Conservation (phyloP, 2,888 invertebrate genomes). For the Melinaea marsaeus region DNA sequence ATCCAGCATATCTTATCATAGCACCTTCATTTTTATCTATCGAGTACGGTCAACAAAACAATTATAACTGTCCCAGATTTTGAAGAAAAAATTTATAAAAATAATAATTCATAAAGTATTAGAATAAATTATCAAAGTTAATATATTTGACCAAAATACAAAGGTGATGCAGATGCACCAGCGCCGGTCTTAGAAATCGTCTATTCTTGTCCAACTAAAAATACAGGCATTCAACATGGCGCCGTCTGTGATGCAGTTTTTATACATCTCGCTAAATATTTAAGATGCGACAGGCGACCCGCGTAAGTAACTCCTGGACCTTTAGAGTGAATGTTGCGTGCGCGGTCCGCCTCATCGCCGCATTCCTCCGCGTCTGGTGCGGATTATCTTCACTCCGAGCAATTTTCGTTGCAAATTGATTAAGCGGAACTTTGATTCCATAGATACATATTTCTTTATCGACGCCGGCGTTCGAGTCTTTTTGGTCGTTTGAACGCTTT, state of each 20-base stretch:
- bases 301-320: slow-evolving; percentile 19
- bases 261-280: slow-evolving; percentile 60
- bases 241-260: slow-evolving; percentile 61
- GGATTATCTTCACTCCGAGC: slow-evolving; percentile 35
- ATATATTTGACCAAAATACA: slow-evolving; percentile 21
- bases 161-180: slow-evolving; percentile 49
- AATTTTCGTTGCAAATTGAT: slow-evolving; percentile 40
- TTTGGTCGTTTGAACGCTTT: slow-evolving; percentile 27
- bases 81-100: not conserved
- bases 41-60: too few species aligned
- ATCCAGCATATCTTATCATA: too few species aligned
- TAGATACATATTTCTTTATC: slow-evolving; percentile 35
- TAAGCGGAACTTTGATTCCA: slow-evolving; percentile 38
- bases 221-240: slow-evolving; percentile 50
- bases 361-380: slow-evolving; percentile 38
- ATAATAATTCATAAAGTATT: not conserved
- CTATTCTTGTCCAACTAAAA: slow-evolving; percentile 66
- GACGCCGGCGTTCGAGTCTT: slow-evolving; percentile 23
- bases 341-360: slow-evolving; percentile 23
- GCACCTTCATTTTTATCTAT: too few species aligned
- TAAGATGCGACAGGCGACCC: slow-evolving; percentile 22
- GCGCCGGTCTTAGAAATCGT: slow-evolving; percentile 50
- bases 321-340: slow-evolving; percentile 25
- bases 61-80: too few species aligned
- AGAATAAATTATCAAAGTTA: not conserved